Evolutionary conservation across 2,113 vertebrate genomes (phyloP).

Genomic region (Sorex fumeus): DNA sequence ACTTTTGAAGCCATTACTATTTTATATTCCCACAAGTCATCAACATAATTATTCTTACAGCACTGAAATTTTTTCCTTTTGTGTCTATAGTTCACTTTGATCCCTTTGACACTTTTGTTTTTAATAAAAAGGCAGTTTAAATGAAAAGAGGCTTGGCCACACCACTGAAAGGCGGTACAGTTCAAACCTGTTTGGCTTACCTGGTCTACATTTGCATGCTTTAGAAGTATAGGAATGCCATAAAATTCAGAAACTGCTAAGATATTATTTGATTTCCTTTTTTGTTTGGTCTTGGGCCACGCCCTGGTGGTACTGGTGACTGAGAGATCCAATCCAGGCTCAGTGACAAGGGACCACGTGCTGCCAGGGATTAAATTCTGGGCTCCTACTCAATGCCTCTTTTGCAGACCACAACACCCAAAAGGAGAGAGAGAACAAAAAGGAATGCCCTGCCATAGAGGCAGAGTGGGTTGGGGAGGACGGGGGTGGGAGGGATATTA

Average conservation of each 20-base stretch:
- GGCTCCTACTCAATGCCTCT: no score
- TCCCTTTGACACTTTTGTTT: slow-evolving; percentile 52
- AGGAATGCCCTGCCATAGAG: no score
- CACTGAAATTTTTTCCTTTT: slow-evolving; percentile 51
- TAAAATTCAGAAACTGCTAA: slow-evolving; percentile 37
- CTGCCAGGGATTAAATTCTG: no score
- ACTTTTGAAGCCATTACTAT: slow-evolving; percentile 39
- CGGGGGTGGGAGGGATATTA: no score
- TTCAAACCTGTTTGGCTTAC: slow-evolving; percentile 53
- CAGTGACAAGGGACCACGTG: no score
- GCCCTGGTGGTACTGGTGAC: no score
- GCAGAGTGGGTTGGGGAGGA: no score
- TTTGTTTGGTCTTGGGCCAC: neutral
- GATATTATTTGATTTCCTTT: slow-evolving; percentile 45
- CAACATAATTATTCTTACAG: neutral
- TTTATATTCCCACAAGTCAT: neutral
- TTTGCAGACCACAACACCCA: no score
- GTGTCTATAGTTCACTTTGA: slow-evolving; percentile 50
- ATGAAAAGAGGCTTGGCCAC: slow-evolving; percentile 57
- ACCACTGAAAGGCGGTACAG: slow-evolving; percentile 47
- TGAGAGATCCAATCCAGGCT: no score
- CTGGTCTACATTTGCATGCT: slow-evolving; percentile 21
- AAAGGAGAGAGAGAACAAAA: no score
- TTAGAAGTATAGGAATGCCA: slow-evolving; percentile 27
- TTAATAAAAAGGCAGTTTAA: slow-evolving; percentile 61